These are phyloP conservation scores for Eristalis tenax DNA, from an alignment of 2,888 invertebrate genomes.

Conservation along the genomic window DNA sequence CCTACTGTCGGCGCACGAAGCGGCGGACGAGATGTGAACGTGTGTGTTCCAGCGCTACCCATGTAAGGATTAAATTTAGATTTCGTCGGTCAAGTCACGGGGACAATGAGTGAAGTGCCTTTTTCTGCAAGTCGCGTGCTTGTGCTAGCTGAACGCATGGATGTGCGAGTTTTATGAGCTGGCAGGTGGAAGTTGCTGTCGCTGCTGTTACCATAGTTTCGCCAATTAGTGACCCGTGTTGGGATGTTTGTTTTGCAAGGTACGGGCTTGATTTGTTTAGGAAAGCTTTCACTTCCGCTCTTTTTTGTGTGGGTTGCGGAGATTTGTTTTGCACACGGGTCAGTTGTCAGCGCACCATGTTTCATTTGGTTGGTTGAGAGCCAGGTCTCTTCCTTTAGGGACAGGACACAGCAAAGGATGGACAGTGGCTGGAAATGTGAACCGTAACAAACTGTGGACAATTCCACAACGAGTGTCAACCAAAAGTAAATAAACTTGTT, in stretches of 20 bases:
- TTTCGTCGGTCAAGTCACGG: slow-evolving; percentile 8
- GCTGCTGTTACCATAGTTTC: background rate
- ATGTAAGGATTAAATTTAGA: slow-evolving; percentile 38
- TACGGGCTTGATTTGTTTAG: background rate
- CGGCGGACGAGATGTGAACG: background rate
- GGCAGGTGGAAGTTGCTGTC: background rate
- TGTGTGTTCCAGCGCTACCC: background rate
- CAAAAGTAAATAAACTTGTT: no score
- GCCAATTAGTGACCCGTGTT: background rate
- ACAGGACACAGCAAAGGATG: no score
- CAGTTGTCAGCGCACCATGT: no score
- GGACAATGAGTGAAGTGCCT: slow-evolving; percentile 5
- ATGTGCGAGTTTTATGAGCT: background rate
- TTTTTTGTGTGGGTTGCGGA: no score
- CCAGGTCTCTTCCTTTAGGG: no score
- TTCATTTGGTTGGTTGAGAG: no score
- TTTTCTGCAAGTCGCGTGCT: background rate
- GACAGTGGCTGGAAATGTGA: no score
- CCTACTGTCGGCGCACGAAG: background rate
- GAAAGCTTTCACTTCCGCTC: background rate
- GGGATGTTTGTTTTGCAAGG: background rate
- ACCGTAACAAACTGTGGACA: no score
- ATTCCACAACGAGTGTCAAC: no score
- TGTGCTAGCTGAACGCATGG: background rate
- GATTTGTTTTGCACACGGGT: no score